phyloP scores from a whole-genome alignment of 1,140 invertebrate genomes.

The Caenorhabditis latens region DNA sequence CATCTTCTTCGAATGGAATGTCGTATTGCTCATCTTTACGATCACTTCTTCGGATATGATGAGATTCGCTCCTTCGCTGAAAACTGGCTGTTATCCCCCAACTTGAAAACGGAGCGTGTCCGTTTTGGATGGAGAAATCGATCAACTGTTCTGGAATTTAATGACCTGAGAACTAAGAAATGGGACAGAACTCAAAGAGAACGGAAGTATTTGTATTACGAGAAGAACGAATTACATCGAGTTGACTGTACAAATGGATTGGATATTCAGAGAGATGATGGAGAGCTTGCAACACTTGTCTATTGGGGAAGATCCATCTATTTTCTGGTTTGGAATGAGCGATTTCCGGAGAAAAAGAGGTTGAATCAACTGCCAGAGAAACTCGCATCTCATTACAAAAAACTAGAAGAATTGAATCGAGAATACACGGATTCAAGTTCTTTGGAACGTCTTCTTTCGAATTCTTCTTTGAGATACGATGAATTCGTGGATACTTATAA shows the following conservation, averaged over 20 bases:
- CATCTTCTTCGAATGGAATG: neutral
- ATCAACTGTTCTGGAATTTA: neutral
- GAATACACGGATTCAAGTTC: neutral
- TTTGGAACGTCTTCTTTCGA: neutral
- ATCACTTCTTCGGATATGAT: neutral
- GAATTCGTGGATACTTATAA: conserved; percentile 20
- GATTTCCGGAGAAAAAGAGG: conserved; percentile 22
- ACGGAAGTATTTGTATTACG: neutral
- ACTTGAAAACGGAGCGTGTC: neutral
- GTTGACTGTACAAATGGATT: neutral
- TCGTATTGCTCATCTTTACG: neutral
- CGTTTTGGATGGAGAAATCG: neutral
- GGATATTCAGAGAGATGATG: neutral
- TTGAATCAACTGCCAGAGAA: neutral
- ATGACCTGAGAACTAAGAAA: neutral
- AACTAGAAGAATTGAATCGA: neutral
- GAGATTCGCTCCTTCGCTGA: neutral
- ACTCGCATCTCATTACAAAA: neutral
- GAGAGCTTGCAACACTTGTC: neutral
- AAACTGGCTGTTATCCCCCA: neutral
- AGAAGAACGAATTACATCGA: neutral
- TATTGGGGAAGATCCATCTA: neutral
- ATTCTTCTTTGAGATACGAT: neutral
- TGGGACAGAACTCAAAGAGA: conserved; percentile 13
- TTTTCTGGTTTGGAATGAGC: neutral